These are phyloP conservation scores for Caenorhabditis sp. DNA, from an alignment of 2,888 invertebrate genomes.

Conservation along the genomic window DNA sequence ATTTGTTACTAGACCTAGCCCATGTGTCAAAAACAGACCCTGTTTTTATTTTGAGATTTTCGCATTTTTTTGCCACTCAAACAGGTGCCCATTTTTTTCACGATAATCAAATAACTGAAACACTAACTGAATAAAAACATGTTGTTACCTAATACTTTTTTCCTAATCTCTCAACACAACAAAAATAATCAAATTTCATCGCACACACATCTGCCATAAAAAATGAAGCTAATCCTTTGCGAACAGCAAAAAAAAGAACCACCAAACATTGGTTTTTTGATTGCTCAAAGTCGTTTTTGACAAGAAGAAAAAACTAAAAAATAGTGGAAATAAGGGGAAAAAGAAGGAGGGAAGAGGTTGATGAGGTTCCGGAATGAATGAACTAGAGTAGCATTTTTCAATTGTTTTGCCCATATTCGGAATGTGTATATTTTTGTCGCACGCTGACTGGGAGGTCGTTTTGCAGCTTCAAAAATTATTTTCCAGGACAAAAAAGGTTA, in stretches of 20 bases:
- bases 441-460: too few species aligned
- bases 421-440: background rate
- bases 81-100: background rate
- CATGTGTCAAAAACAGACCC: too few species aligned
- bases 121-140: background rate
- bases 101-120: background rate
- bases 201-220: background rate
- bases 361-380: slow-evolving; percentile 1
- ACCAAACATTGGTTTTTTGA: background rate
- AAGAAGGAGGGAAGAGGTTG: background rate
- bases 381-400: background rate
- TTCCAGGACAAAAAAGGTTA: too few species aligned
- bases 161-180: background rate
- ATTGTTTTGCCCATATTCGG: background rate
- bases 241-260: too few species aligned
- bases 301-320: background rate
- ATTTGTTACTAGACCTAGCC: too few species aligned
- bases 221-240: background rate
- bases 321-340: background rate
- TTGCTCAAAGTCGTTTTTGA: background rate
- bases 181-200: background rate
- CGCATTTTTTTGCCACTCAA: too few species aligned
- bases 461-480: too few species aligned
- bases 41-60: too few species aligned
- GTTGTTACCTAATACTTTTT: background rate